Evolutionary conservation across 2,888 invertebrate species (phyloP).

Genomic region (Cacoxenus indagator): DNA sequence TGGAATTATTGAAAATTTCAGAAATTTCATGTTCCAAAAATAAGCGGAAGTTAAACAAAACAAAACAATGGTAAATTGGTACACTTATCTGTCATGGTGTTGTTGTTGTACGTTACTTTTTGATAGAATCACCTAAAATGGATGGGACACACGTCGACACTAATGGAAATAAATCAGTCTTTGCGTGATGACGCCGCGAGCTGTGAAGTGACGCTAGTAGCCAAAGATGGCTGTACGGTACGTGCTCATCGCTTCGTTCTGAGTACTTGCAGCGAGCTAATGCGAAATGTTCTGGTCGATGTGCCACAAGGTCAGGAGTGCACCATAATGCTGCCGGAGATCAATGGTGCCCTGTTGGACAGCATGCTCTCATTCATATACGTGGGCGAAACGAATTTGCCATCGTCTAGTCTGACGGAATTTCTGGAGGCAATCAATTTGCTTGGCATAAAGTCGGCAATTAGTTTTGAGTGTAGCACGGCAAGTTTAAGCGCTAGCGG

Average conservation of each 20-base stretch:
- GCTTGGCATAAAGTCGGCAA: conserved; percentile 69
- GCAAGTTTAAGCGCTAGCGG: conserved; percentile 29
- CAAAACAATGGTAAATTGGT: conserved; percentile 54
- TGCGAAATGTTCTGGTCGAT: conserved; percentile 63
- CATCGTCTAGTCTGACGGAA: conserved; percentile 65
- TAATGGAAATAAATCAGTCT: conserved; percentile 67
- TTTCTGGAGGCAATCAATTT: conserved; percentile 69
- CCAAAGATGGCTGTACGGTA: conserved; percentile 62
- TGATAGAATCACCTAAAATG: conserved; percentile 67
- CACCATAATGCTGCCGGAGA: conserved; percentile 68
- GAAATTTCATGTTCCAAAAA: conserved; percentile 13
- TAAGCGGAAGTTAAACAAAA: conserved; percentile 41
- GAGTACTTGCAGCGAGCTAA: conserved; percentile 67
- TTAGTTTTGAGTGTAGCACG: conserved; percentile 68
- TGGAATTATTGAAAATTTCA: conserved; percentile 10
- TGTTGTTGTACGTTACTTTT: not conserved
- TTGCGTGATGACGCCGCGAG: conserved; percentile 59
- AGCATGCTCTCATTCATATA: conserved; percentile 68
- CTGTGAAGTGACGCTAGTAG: conserved; percentile 67
- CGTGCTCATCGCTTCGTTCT: conserved; percentile 68
- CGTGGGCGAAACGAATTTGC: conserved; percentile 66
- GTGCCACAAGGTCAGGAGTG: conserved; percentile 63
- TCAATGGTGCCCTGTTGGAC: conserved; percentile 63
- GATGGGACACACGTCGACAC: conserved; percentile 69
- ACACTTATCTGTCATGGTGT: conserved; percentile 23